Evolutionary conservation across 2,888 invertebrate genomes (phyloP), one percentile per base, ranked within the genome.

Genomic region (Pyrrhia umbra): DNA sequence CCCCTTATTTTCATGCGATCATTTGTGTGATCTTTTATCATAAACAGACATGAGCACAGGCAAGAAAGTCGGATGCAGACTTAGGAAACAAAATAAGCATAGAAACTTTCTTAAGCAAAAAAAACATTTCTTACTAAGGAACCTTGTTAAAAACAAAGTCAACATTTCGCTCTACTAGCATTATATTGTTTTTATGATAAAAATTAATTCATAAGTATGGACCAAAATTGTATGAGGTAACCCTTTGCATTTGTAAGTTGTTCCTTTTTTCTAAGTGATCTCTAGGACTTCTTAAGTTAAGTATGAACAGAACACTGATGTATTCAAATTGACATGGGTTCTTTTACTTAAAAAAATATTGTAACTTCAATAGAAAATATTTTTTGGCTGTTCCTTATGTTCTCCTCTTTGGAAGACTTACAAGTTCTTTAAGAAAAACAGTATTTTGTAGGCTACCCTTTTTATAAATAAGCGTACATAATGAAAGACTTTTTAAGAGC

Each of bases 211-310:
- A 49, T 37, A 42, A 37, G 27, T 37, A 23, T 10, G 30, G 18
- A 34, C 25, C 27, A 9, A 47, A 18, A 18, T 56, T 34, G 25
- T 27, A 18, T 34, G 23, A 10, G 9, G 49, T 40, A 16, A 50
- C 62, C 39, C 49, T 50, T 50, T 45, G 50, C 45, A 65, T 65
- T 39, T 2, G 8, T 70, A 70, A 70, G 30, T 46, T 21, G 39
- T 40, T 20, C 23, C 37, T 68, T 58, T 37, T 59, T 30, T 27
- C 21, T 23, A 18, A 39, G 16, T 37, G 18, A 1, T 37, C 47
- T 30, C 30, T 47, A 27, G 30, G 10, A 3, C 2, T 9, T 45
- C 18, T n/a, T 45, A 45, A 20, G 59, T 25, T 16, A 18, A 42
- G 34, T 47, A 4, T 30, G 16, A 1, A 10, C 20, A 27, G 3